Evolutionary conservation across 1,140 invertebrate genomes (phyloP).

Genomic region (Alviniconcha marisindica): DNA sequence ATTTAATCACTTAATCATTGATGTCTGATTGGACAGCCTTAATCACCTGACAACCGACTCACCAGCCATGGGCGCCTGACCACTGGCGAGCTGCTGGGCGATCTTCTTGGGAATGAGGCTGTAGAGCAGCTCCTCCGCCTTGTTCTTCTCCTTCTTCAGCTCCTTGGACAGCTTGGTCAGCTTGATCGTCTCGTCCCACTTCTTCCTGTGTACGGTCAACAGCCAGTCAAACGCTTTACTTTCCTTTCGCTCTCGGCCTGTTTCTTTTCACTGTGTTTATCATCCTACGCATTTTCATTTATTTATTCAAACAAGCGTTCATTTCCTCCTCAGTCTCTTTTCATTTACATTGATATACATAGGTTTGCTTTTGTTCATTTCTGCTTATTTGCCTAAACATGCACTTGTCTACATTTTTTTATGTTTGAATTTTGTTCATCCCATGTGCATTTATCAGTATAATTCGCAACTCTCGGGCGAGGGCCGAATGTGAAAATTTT

Average conservation of each 20-base stretch:
- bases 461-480: no score
- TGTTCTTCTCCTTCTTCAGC: constrained; percentile 74
- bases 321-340: no score
- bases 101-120: constrained; percentile 73
- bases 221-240: neutral
- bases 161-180: constrained; percentile 73
- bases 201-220: neutral
- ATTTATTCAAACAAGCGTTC: neutral
- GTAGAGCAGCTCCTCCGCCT: constrained; percentile 73
- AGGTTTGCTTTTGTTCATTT: no score
- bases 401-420: no score
- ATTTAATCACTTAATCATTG: no score
- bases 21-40: no score
- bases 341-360: no score
- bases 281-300: neutral
- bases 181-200: constrained; percentile 74
- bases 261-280: neutral
- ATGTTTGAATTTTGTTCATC: no score
- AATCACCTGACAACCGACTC: no score
- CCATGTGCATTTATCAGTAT: no score
- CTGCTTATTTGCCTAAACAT: no score
- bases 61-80: constrained; percentile 74
- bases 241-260: neutral
- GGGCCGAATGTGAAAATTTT: no score
- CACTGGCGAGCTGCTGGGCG: constrained; percentile 72